Base-by-base conservation (phyloP, 1,140 invertebrate genomes). In the Bombus difficillimus region DNA sequence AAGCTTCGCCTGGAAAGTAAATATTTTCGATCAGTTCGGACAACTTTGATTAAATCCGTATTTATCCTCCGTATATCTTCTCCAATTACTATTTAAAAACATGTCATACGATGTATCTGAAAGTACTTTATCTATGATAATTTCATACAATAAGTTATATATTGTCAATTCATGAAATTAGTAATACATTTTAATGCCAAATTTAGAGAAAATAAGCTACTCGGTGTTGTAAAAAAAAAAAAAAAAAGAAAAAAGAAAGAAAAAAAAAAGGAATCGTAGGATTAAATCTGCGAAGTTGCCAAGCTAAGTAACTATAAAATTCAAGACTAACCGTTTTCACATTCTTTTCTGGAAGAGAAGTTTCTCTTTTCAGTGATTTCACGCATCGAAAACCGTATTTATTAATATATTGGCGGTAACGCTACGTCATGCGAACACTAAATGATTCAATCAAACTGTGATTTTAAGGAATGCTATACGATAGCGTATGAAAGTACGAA, bases 321-420 rank as follows among this genome's bases (percentile, higher is more conserved):
- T 77, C 28, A 32, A 73, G 39, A 43, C 18, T 43, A 66, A 78
- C 57, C 37, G 57, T 78, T 78, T 78, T 78, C 57, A 78, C 57
- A 78, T 66, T 78, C 75, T 78, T 77, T 78, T 78, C 57, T 78
- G 57, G 37, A 78, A 39, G 75, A 78, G 75, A 64, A 66, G 12
- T 77, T 59, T 62, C 53, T 78, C 75, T 41, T 76, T 59, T 66
- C 75, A 78, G 59, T 41, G 25, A 78, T 78, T 78, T 78, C 57
- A 78, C 75, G 57, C 75, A 64, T 41, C 57, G 37, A 2, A 32
- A 39, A 64, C 5, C 22, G 59, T 18, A 64, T 78, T 78, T 78
- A 64, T 78, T 78, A 64, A 78, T 32, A 41, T 4, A 41, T 22
- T n/a, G 37, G 4, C 28, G 13, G 57, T 64, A 77, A 41, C 37